A percentile compares a stretch with the other conserved stretches of the same genome.
These are phyloP conservation scores for Lycocerus yunnanus DNA, from an alignment of 2,888 invertebrate genomes.

Conservation along the genomic window DNA sequence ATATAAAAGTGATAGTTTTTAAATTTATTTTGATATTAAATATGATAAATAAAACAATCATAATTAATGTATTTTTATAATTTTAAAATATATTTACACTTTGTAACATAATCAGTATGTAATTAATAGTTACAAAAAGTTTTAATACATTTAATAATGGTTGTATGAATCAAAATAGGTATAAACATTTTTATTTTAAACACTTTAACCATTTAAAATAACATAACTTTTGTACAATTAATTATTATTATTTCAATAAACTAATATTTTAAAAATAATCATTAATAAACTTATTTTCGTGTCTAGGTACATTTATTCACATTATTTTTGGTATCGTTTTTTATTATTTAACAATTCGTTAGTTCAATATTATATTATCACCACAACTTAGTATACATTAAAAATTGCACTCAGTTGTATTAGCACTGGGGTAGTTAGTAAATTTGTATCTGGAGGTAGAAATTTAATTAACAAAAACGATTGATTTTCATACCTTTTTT, in stretches of 20 bases:
- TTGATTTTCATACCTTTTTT: not conserved
- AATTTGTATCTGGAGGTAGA: not conserved
- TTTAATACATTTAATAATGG: not conserved
- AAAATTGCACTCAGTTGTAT: slow-evolving; percentile 20
- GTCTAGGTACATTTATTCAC: not conserved
- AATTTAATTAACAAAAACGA: not conserved
- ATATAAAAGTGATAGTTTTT: too few relatives aligned
- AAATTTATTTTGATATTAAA: not conserved
- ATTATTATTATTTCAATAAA: not conserved
- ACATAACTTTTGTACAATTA: not conserved
- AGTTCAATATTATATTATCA: slow-evolving; percentile 23
- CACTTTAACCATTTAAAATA: not conserved
- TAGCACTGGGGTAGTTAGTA: slow-evolving; percentile 1
- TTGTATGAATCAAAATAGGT: not conserved
- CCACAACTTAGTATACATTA: slow-evolving; percentile 18
- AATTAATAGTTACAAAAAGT: not conserved
- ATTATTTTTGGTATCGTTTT: not conserved
- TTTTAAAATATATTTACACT: slow-evolving; percentile 1
- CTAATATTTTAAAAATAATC: not conserved
- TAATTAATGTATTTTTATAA: not conserved
- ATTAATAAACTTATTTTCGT: not conserved
- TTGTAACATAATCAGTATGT: not conserved
- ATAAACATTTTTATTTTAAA: not conserved
- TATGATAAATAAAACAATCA: not conserved
- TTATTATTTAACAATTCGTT: slow-evolving; percentile 12